A percentile compares a stretch with the other conserved stretches of the same genome.
Evolutionary conservation across 2,797 vertebrate genomes (phyloP).

Genomic region (Neoniphon sammara): DNA sequence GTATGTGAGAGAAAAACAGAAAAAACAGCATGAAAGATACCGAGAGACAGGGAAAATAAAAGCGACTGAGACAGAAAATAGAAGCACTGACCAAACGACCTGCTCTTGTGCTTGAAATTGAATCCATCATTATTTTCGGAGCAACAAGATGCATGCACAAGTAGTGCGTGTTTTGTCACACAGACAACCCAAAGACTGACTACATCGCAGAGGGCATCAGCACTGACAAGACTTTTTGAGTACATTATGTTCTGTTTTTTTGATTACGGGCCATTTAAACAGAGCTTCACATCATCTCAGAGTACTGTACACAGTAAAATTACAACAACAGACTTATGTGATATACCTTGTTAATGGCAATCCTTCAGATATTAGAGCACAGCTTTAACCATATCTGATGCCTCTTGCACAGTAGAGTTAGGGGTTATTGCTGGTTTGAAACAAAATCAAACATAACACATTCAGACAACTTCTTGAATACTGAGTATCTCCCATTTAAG

Average conservation of each 20-base stretch:
- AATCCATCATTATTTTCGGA: conserved; percentile 60
- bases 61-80: conserved; percentile 38
- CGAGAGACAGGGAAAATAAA: conserved; percentile 14
- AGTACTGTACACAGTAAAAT: conserved; percentile 75
- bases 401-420: conserved; percentile 73
- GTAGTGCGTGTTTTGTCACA: conserved; percentile 61
- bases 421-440: conserved; percentile 85
- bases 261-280: conserved; percentile 72
- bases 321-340: conserved; percentile 75
- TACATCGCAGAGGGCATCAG: conserved; percentile 58
- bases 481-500: conserved; percentile 52
- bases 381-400: conserved; percentile 71
- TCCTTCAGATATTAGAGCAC: conserved; percentile 71
- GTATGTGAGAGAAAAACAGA: conserved; percentile 35
- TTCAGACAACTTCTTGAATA: conserved; percentile 67
- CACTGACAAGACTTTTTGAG: conserved; percentile 54
- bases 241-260: conserved; percentile 71
- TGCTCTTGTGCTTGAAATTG: conserved; percentile 82
- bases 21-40: conserved; percentile 29
- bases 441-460: conserved; percentile 72
- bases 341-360: conserved; percentile 74
- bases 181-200: conserved; percentile 47
- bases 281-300: conserved; percentile 78
- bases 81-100: conserved; percentile 62
- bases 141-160: conserved; percentile 70